A percentile compares a stretch with the other conserved stretches of the same genome.
Conservation (phyloP, 2,888 invertebrate genomes). For the Tubiluchus corallicola region DNA sequence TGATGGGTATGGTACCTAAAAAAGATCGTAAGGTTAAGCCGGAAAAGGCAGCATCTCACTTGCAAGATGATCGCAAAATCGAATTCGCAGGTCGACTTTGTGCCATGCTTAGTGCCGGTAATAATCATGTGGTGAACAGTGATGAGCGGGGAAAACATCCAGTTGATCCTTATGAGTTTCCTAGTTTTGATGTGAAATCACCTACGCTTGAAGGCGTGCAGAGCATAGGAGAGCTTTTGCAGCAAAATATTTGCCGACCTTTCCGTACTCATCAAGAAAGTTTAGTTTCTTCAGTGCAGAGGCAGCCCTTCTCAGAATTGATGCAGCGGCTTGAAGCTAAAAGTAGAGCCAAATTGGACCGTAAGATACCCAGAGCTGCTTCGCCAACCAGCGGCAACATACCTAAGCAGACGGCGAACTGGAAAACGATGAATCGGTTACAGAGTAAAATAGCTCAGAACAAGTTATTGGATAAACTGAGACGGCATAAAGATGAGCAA, state of each 20-base stretch:
- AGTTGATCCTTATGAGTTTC: slow-evolving; percentile 34
- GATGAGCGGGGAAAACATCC: slow-evolving; percentile 16
- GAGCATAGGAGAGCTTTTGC: neutral
- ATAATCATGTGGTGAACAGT: slow-evolving; percentile 18
- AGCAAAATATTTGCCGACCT: neutral
- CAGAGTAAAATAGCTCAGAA: slow-evolving; percentile 31
- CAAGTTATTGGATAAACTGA: slow-evolving; percentile 28
- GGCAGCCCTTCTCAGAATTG: neutral
- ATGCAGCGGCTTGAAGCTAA: neutral
- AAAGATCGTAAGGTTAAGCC: slow-evolving; percentile 21
- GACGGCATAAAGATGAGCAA: slow-evolving; percentile 16
- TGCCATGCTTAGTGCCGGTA: slow-evolving; percentile 21
- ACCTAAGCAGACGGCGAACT: neutral
- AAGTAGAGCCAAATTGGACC: neutral
- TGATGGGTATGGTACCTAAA: slow-evolving; percentile 26
- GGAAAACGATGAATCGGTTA: slow-evolving; percentile 27
- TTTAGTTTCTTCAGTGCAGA: neutral
- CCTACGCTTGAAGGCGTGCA: neutral
- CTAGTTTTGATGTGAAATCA: slow-evolving; percentile 22
- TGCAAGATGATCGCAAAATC: slow-evolving; percentile 28
- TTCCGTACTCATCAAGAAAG: neutral
- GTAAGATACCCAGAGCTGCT: neutral
- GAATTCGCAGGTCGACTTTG: slow-evolving; percentile 33
- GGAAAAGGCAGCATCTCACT: slow-evolving; percentile 14
- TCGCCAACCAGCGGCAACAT: slow-evolving; percentile 1